Evolutionary conservation across 2,888 invertebrate species (phyloP).

Genomic region (Archaeoteleia sp.): DNA sequence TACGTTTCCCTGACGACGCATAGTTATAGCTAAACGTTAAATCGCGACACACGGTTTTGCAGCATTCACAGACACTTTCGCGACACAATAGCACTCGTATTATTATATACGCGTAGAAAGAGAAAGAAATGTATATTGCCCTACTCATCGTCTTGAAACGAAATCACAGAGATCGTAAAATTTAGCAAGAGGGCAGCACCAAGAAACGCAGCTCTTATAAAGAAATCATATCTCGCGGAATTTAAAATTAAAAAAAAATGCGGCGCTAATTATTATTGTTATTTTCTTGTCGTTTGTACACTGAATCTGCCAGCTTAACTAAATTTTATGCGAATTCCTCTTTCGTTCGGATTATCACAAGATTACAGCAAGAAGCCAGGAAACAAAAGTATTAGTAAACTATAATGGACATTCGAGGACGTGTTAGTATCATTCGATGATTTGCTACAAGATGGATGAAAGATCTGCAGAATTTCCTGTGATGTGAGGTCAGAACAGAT

Average conservation of each 20-base stretch:
- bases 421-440: neutral
- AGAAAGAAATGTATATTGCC: constrained; percentile 3
- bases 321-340: neutral
- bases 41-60: constrained; percentile 23
- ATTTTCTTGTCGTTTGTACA: no score
- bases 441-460: neutral
- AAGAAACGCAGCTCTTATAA: no score
- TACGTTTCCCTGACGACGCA: constrained; percentile 9
- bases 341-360: no score
- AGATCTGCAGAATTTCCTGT: constrained; percentile 5
- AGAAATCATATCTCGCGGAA: no score
- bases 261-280: no score
- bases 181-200: no score
- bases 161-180: neutral
- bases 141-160: constrained; percentile 1
- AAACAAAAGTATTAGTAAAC: neutral
- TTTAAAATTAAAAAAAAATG: no score
- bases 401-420: neutral
- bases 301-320: no score
- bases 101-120: constrained; percentile 20
- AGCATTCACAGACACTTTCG: constrained; percentile 34
- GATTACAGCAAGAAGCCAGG: neutral
- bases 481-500: neutral
- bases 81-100: constrained; percentile 27
- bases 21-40: constrained; percentile 24